Evolutionary conservation across 1,140 invertebrate genomes (phyloP).

Genomic region (Drosophila pseudoananassae): DNA sequence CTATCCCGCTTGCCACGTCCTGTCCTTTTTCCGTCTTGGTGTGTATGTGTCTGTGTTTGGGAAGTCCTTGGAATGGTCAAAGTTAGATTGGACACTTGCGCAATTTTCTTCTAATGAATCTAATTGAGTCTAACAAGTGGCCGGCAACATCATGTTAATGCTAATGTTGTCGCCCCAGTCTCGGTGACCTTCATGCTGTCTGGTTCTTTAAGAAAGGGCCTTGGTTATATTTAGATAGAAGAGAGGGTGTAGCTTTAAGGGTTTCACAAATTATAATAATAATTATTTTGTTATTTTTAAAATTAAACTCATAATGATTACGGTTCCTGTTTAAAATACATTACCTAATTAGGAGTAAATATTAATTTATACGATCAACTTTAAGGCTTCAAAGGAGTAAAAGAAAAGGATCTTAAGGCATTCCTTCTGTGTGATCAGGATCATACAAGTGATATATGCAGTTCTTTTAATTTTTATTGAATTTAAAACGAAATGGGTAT

Average conservation of each 20-base stretch:
- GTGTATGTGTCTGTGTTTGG: neutral
- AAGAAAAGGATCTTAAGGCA: too few relatives aligned
- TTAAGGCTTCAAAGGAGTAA: too few relatives aligned
- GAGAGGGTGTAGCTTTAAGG: neutral
- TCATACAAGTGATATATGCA: too few relatives aligned
- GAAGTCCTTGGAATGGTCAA: slow-evolving; percentile 62
- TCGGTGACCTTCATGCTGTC: slow-evolving; percentile 33
- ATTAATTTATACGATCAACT: too few relatives aligned
- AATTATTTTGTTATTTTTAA: too few relatives aligned
- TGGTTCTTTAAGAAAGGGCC: slow-evolving; percentile 6
- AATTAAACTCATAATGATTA: too few relatives aligned
- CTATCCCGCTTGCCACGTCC: slow-evolving; percentile 14
- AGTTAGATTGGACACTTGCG: slow-evolving; percentile 80
- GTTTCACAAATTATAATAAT: too few relatives aligned
- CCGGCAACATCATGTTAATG: slow-evolving; percentile 49
- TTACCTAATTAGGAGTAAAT: neutral
- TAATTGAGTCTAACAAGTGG: slow-evolving; percentile 77
- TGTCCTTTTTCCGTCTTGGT: neutral
- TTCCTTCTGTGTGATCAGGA: too few relatives aligned
- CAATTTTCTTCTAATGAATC: slow-evolving; percentile 69
- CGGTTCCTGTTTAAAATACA: neutral
- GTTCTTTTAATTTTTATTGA: neutral
- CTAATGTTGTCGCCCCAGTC: slow-evolving; percentile 40
- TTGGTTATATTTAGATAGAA: neutral
- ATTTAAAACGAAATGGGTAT: neutral